Percentiles rank a stretch among this genome's conserved stretches.
phyloP scores from a whole-genome alignment of 2,113 vertebrate species.

The Plotosus lineatus region DNA sequence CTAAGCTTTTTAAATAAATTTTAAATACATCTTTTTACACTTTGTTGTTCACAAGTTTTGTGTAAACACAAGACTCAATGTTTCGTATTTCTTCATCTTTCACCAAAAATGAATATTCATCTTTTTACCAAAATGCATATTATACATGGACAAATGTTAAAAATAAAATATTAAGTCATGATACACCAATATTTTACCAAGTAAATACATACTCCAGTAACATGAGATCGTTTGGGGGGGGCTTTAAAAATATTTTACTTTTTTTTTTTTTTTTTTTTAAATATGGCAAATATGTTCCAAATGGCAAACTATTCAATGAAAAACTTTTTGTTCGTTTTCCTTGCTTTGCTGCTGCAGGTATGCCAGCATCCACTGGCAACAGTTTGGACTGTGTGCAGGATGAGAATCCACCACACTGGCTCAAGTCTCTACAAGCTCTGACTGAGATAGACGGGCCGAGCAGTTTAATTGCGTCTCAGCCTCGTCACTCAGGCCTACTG shows the following conservation, averaged over 20 bases:
- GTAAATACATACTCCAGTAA: not conserved
- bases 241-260: not conserved
- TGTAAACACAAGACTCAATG: not conserved
- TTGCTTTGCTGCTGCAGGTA: conserved; percentile 71
- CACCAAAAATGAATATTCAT: too few species aligned
- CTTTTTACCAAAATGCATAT: too few species aligned
- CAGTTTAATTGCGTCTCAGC: conserved; percentile 76
- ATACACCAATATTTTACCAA: not conserved
- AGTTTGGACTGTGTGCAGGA: conserved; percentile 98
- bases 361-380: conserved; percentile 90
- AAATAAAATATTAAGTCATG: not conserved
- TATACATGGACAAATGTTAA: not conserved
- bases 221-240: not conserved
- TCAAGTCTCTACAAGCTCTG: conserved; percentile 97
- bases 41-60: not conserved
- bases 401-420: conserved; percentile 99
- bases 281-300: not conserved
- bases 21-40: not conserved
- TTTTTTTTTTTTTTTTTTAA: too few species aligned
- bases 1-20: not conserved
- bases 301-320: not conserved
- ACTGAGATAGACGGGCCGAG: conserved; percentile 95
- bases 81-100: not conserved
- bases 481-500: conserved; percentile 78
- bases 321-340: not conserved